Evolutionary conservation across 2,113 vertebrate genomes (phyloP).

Genomic region (Tyrannus savana): DNA sequence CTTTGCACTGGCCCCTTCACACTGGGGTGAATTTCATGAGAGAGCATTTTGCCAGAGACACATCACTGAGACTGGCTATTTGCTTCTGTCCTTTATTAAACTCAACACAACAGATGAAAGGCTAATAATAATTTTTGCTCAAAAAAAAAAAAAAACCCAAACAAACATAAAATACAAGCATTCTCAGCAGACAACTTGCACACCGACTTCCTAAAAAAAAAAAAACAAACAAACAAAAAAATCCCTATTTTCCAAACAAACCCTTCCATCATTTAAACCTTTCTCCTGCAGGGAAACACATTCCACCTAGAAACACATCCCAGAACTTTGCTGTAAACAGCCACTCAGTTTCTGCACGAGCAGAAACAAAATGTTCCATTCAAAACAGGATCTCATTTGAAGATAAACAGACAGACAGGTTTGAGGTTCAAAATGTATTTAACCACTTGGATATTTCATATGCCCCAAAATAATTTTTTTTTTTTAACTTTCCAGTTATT

Average conservation of each 20-base stretch:
- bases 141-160: background rate
- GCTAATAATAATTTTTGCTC: background rate
- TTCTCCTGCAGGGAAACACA: constrained; percentile 33
- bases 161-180: background rate
- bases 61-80: constrained; percentile 56
- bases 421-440: background rate
- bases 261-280: constrained; percentile 32
- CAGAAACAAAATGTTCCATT: constrained; percentile 22
- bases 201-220: background rate
- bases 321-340: constrained; percentile 62
- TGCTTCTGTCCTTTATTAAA: constrained; percentile 54
- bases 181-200: constrained; percentile 25
- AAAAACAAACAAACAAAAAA: background rate
- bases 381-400: background rate
- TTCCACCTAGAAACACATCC: constrained; percentile 48
- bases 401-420: background rate
- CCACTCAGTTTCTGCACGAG: constrained; percentile 31
- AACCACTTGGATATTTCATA: background rate
- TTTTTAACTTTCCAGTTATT: background rate
- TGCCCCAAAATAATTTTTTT: background rate
- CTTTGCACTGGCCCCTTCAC: background rate
- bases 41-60: constrained; percentile 30
- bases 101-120: constrained; percentile 30
- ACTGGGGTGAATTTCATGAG: background rate
- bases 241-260: constrained; percentile 28